A percentile compares a stretch with the other conserved stretches of the same genome.
phyloP scores from a whole-genome alignment of 1,140 invertebrate genomes.

The Arctopsyche grandis region DNA sequence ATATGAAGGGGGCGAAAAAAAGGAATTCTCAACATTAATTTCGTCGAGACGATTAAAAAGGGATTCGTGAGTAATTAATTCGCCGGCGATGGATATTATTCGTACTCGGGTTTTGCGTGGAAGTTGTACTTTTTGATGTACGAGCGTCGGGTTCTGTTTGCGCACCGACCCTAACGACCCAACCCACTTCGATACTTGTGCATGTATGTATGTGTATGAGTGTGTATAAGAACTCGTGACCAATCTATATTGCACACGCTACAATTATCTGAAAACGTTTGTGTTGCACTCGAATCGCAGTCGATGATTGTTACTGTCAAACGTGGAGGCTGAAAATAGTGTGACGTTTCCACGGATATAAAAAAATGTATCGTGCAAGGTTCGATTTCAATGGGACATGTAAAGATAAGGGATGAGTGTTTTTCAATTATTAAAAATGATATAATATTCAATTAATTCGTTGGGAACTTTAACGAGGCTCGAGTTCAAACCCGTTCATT shows the following conservation, averaged over 20 bases:
- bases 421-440: no score
- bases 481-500: no score
- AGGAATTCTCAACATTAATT: slow-evolving; percentile 23
- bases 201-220: background rate
- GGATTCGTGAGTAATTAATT: slow-evolving; percentile 54
- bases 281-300: background rate
- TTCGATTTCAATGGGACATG: no score
- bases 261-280: slow-evolving; percentile 25
- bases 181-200: background rate
- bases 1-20: no score
- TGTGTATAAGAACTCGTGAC: slow-evolving; percentile 26
- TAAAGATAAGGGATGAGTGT: no score
- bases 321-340: no score
- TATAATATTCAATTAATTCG: no score
- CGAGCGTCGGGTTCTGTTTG: slow-evolving; percentile 6
- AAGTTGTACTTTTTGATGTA: slow-evolving; percentile 43
- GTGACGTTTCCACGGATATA: no score
- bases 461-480: no score
- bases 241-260: slow-evolving; percentile 32
- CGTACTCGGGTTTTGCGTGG: slow-evolving; percentile 43
- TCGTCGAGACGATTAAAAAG: slow-evolving; percentile 49
- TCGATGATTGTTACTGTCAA: background rate
- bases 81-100: slow-evolving; percentile 30
- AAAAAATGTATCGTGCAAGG: no score
- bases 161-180: slow-evolving; percentile 8